Evolutionary conservation across 1,140 invertebrate genomes (phyloP), one percentile per base, ranked within the genome.

Genomic region (Lepidotrigona ventralis): DNA sequence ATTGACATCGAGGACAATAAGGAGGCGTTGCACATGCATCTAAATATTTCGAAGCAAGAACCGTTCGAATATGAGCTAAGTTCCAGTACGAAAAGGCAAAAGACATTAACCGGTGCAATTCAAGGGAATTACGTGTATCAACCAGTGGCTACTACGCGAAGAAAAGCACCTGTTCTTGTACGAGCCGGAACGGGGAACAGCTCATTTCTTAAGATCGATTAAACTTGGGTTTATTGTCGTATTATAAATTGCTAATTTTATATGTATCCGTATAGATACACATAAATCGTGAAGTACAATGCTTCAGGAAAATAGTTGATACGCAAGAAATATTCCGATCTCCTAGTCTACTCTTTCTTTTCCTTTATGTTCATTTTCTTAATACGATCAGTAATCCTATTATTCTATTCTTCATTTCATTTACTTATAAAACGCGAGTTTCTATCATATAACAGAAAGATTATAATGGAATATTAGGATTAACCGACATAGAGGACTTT

Each of bases 1-100:
- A 94, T 95, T 29, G 95, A 95, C 46, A 93, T 95, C 17, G 94
- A 95, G 68, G 95, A 95, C 33, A 94, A 95, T 63, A 95, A 95
- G 77, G 93, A 94, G 0, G 74, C 91, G 0, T 81, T 95, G 0
- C 92, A 94, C 66, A 93, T 94, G 89, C 91, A 93, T 39, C 86
- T 95, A n/a, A 93, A 92, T 54, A 92, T 93, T 23, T 85, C 91
- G 0, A 92, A 91, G 51, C 88, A 91, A 56, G 84, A 92, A 0
- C 73, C 90, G 6, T 92, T 89, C 54, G 91, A 91, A 15, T 94
- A 93, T 72, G 91, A 94, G n/a, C 69, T 92, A 0, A 90, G 89
- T 70, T 89, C 92, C 1, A 88, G 84, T 69, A 84, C 89, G 0
- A 94, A 94, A 75, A 90, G 92, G 33, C 93, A 93, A 77, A 94